Evolutionary conservation across 2,888 invertebrate genomes (phyloP).

Genomic region (Gryllus longicercus): DNA sequence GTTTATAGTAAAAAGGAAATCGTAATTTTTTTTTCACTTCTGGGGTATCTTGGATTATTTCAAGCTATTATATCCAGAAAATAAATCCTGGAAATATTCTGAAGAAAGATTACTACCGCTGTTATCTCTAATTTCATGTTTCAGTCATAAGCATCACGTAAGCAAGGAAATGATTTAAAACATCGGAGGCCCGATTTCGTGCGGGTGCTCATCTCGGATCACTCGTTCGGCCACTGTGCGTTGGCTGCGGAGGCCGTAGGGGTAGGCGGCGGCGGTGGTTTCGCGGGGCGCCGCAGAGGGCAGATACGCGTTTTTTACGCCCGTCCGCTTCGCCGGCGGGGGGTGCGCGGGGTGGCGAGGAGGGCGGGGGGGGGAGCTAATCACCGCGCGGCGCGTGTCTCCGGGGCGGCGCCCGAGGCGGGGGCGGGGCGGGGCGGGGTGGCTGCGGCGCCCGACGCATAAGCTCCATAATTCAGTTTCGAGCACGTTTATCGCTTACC

Average conservation of each 20-base stretch:
- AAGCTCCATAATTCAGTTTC: constrained; percentile 17
- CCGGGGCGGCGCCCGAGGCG: neutral
- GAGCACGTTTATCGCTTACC: constrained; percentile 11
- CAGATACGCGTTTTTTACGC: neutral
- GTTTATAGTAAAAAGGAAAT: no score
- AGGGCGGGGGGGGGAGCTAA: neutral
- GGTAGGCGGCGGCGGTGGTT: neutral
- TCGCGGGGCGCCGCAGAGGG: neutral
- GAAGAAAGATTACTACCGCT: no score
- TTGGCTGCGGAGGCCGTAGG: neutral
- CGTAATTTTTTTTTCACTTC: no score
- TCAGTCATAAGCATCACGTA: no score
- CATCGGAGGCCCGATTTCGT: no score
- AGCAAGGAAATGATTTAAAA: no score
- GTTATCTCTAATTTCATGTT: no score
- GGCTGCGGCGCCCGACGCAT: neutral
- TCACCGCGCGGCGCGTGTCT: neutral
- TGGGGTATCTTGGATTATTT: no score
- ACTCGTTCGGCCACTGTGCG: no score
- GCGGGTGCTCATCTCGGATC: no score
- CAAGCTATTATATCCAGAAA: no score
- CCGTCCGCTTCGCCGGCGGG: neutral
- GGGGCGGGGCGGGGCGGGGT: neutral
- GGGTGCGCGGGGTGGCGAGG: neutral
- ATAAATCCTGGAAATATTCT: no score